Percentiles rank a stretch among this genome's conserved stretches.
phyloP scores from a whole-genome alignment of 2,888 invertebrate species.

The Nowickia ferox region DNA sequence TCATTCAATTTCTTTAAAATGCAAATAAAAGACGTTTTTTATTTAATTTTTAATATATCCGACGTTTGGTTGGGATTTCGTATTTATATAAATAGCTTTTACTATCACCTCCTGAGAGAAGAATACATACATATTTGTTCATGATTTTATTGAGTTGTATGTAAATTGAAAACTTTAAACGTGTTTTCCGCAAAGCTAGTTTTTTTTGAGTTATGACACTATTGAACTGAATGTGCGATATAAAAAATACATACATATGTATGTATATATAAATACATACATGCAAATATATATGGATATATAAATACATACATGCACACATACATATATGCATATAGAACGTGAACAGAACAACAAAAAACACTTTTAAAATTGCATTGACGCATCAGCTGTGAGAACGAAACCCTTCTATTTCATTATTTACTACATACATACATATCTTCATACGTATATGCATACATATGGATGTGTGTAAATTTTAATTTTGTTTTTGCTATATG shows the following conservation, averaged over 20 bases:
- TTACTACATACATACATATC: background rate
- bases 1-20: no score
- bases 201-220: no score
- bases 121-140: no score
- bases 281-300: background rate
- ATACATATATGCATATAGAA: background rate
- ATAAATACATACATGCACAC: background rate
- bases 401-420: slow-evolving; percentile 46
- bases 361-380: slow-evolving; percentile 29
- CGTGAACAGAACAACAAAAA: slow-evolving; percentile 25
- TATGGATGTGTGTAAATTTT: background rate
- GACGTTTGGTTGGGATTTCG: no score
- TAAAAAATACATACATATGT: background rate
- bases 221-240: no score
- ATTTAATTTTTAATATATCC: no score
- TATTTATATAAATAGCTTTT: no score
- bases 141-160: no score
- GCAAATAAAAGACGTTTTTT: no score
- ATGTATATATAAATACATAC: background rate
- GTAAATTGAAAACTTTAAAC: no score
- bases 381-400: slow-evolving; percentile 59
- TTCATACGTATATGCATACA: background rate
- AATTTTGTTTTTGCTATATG: background rate
- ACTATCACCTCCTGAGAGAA: no score
- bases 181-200: no score